Conservation (phyloP, 92 coral and sea anemone species). For the Zoanthus solanderi region DNA sequence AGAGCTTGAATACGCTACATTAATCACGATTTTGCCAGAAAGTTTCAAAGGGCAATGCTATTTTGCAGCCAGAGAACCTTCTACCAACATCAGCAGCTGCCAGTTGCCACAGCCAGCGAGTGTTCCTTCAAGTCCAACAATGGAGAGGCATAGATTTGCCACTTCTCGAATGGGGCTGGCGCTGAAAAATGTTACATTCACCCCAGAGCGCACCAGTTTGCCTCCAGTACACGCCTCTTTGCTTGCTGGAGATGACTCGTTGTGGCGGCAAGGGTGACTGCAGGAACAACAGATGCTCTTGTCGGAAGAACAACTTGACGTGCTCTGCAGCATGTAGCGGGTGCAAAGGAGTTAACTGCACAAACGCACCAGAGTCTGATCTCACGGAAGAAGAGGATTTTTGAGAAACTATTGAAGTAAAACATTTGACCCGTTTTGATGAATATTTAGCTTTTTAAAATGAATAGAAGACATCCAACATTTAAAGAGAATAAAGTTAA, state of each 20-base stretch:
- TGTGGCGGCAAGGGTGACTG: constrained; percentile 35
- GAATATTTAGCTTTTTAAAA: neutral
- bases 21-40: constrained; percentile 16
- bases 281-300: constrained; percentile 12
- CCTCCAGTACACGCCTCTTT: constrained; percentile 14
- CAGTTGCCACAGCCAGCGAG: constrained; percentile 44
- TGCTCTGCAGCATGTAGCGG: constrained; percentile 14
- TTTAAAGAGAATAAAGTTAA: neutral
- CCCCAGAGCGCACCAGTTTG: constrained; percentile 20
- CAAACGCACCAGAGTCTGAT: neutral
- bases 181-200: constrained; percentile 20
- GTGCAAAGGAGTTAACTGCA: constrained; percentile 11
- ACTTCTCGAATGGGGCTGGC: constrained; percentile 34
- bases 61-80: constrained; percentile 16
- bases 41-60: constrained; percentile 43
- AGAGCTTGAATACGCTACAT: neutral
- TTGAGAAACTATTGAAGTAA: neutral
- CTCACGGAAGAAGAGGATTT: neutral
- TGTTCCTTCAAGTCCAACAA: constrained; percentile 41
- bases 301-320: constrained; percentile 9
- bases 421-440: neutral
- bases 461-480: neutral
- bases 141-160: constrained; percentile 25
- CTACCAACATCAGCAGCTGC: constrained; percentile 52
- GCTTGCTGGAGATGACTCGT: constrained; percentile 12